These are phyloP conservation scores for Drosophila chauvacae DNA, from an alignment of 1,140 invertebrate genomes.

Conservation along the genomic window DNA sequence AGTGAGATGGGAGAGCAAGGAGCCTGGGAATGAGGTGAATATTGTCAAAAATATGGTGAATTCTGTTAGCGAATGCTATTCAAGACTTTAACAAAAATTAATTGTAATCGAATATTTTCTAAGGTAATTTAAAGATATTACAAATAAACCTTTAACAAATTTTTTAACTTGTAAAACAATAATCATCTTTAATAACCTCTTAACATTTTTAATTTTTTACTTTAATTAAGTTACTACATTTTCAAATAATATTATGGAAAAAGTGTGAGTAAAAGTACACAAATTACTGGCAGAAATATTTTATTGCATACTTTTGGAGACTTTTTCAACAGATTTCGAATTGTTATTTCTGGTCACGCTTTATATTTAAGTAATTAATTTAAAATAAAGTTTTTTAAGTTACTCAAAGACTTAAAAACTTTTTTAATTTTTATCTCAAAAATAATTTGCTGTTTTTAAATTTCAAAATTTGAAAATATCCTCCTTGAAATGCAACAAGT, in stretches of 20 bases:
- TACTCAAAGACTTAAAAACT: neutral
- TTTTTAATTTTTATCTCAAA: neutral
- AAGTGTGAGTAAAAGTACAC: neutral
- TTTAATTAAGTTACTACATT: neutral
- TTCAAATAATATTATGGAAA: neutral
- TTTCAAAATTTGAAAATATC: neutral
- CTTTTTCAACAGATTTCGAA: neutral
- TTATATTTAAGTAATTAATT: no score
- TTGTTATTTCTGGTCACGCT: neutral
- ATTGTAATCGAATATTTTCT: neutral
- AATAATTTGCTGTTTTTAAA: neutral
- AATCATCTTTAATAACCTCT: no score
- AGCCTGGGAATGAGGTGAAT: conserved; percentile 18
- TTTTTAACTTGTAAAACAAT: neutral
- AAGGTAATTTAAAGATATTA: neutral
- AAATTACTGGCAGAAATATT: neutral
- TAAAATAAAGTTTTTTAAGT: neutral
- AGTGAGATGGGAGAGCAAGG: conserved; percentile 1
- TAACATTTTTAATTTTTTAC: no score
- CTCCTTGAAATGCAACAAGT: conserved; percentile 40
- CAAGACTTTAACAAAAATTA: neutral
- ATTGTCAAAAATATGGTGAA: conserved; percentile 1
- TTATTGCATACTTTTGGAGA: neutral
- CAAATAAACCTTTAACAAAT: no score
- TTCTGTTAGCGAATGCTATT: neutral